These are phyloP conservation scores for Boloria euphrosyne DNA, from an alignment of 2,888 invertebrate species.

Conservation along the genomic window DNA sequence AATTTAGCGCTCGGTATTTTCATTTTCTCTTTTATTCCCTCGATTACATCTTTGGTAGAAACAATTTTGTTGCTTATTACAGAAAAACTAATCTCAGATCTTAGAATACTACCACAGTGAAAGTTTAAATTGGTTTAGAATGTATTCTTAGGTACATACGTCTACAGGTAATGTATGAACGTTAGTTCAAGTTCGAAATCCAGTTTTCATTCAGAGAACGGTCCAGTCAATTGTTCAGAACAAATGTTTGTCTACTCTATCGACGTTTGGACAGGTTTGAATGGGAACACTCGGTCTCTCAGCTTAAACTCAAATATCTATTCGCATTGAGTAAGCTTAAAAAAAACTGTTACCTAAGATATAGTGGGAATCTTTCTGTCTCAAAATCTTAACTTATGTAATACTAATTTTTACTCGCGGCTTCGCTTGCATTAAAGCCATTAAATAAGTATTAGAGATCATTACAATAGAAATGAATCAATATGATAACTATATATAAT, in stretches of 20 bases:
- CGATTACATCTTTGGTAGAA: constrained; percentile 12
- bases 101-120: too few species aligned
- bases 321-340: constrained; percentile 21
- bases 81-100: not conserved
- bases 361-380: constrained; percentile 1
- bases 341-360: constrained; percentile 5
- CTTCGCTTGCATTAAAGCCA: too few species aligned
- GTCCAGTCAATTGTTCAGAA: constrained; percentile 41
- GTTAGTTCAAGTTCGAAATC: constrained; percentile 39
- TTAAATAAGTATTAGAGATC: too few species aligned
- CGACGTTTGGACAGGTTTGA: constrained; percentile 45
- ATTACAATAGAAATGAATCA: too few species aligned
- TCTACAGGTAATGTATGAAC: constrained; percentile 18
- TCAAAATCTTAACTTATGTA: not conserved
- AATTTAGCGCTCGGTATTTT: constrained; percentile 36
- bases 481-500: too few species aligned
- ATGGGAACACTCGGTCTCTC: constrained; percentile 40
- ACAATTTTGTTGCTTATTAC: constrained; percentile 3
- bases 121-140: too few species aligned
- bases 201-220: constrained; percentile 39
- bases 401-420: too few species aligned
- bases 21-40: constrained; percentile 27
- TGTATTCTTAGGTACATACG: not conserved
- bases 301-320: constrained; percentile 38
- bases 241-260: constrained; percentile 44